These are phyloP conservation scores for Druceiella hillmani DNA, from an alignment of 2,888 invertebrate genomes.

Conservation along the genomic window DNA sequence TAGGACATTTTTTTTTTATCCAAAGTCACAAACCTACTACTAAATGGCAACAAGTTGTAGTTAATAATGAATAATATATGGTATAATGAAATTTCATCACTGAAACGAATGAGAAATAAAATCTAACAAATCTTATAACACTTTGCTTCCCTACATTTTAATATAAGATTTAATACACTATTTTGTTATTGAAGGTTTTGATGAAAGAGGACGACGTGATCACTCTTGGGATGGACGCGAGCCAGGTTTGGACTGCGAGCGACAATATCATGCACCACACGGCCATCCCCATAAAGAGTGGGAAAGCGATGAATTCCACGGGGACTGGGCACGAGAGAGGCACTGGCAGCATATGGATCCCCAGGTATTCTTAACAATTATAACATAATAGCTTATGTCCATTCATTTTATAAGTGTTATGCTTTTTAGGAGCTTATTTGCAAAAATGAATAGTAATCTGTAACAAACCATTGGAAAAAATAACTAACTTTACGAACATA, in stretches of 20 bases:
- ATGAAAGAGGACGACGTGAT: slow-evolving; percentile 48
- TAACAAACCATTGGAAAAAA: too few relatives aligned
- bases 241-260: slow-evolving; percentile 44
- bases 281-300: slow-evolving; percentile 48
- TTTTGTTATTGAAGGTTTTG: slow-evolving; percentile 41
- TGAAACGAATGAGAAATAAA: too few relatives aligned
- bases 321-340: slow-evolving; percentile 47
- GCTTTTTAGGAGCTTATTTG: neutral
- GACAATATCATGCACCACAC: slow-evolving; percentile 31
- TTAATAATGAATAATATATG: too few relatives aligned
- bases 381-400: neutral
- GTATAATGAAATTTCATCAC: too few relatives aligned
- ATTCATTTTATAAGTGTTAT: neutral
- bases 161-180: too few relatives aligned
- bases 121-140: too few relatives aligned
- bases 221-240: slow-evolving; percentile 54
- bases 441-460: too few relatives aligned
- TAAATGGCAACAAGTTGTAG: too few relatives aligned
- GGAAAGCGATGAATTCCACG: slow-evolving; percentile 52
- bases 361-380: slow-evolving; percentile 32
- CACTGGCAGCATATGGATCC: slow-evolving; percentile 47
- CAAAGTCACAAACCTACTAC: too few relatives aligned
- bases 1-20: too few relatives aligned
- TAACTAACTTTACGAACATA: too few relatives aligned
- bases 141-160: too few relatives aligned